These are phyloP conservation scores for Hydrolagus affinis DNA, from an alignment of 2,113 vertebrate genomes.

Conservation along the genomic window DNA sequence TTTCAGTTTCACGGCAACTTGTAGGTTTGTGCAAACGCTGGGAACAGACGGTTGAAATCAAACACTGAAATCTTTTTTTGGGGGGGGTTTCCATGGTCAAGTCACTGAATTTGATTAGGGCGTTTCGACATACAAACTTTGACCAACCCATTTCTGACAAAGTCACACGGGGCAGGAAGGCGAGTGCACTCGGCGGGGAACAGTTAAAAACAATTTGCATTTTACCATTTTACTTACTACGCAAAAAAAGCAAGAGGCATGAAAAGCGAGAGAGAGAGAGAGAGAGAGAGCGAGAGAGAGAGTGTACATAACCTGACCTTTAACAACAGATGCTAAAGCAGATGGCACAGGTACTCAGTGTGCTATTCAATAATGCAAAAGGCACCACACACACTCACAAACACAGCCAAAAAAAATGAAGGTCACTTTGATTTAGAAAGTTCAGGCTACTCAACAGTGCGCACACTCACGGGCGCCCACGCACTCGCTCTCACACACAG, in stretches of 20 bases:
- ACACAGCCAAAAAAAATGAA: neutral
- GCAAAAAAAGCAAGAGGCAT: too few species aligned
- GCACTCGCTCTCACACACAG: too few species aligned
- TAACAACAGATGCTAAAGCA: neutral
- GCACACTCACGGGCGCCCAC: too few species aligned
- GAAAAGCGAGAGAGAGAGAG: too few species aligned
- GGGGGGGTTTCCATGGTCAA: neutral
- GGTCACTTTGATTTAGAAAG: neutral
- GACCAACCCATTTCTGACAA: neutral
- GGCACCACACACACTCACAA: too few species aligned
- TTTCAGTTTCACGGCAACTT: neutral
- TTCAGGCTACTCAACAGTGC: neutral
- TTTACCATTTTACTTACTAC: too few species aligned
- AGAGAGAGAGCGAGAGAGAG: too few species aligned
- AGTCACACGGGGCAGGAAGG: neutral
- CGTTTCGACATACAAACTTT: too few species aligned
- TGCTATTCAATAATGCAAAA: conserved; percentile 1
- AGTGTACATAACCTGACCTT: neutral
- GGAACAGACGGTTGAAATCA: too few species aligned
- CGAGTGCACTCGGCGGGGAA: neutral
- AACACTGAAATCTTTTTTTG: neutral
- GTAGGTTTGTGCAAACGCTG: too few species aligned
- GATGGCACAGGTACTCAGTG: neutral
- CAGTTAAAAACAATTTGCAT: neutral
- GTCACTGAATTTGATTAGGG: neutral